Evolutionary conservation across 2,113 vertebrate species (phyloP).

Genomic region (Apistogramma diplotaenia): DNA sequence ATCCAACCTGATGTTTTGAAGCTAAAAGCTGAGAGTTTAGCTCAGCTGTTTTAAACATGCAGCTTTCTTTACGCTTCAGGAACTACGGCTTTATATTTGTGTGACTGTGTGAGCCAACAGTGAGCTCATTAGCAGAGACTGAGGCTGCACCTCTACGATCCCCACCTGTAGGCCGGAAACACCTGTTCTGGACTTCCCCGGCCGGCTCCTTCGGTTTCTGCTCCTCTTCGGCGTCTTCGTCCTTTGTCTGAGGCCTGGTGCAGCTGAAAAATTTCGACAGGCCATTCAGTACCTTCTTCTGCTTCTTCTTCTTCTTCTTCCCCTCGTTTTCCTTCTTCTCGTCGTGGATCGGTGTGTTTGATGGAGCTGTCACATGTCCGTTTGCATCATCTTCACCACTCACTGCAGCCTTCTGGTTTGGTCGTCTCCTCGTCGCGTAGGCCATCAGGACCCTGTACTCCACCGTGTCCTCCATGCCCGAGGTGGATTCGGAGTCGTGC

Average conservation of each 20-base stretch:
- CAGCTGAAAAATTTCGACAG: neutral
- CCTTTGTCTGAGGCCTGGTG: constrained; percentile 8
- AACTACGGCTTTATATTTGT: no score
- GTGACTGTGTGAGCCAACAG: no score
- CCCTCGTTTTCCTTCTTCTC: neutral
- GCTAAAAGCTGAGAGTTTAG: no score
- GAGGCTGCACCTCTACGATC: neutral
- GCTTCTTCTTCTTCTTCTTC: neutral
- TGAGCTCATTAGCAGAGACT: neutral
- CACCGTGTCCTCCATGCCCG: constrained; percentile 24
- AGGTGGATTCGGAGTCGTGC: neutral
- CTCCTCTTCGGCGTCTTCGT: rapidly evolving
- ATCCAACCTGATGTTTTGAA: neutral
- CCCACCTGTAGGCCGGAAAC: rapidly evolving
- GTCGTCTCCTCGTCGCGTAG: constrained; percentile 46
- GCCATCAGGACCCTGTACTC: constrained; percentile 68
- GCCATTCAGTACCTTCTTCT: neutral
- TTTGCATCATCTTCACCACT: rapidly evolving
- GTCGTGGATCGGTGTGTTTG: neutral
- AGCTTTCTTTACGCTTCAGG: no score
- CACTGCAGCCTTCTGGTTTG: rapidly evolving
- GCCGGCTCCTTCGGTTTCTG: rapidly evolving
- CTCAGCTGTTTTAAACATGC: no score
- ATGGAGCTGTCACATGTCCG: neutral
- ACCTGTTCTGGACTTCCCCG: rapidly evolving